Base-by-base conservation (phyloP, 64 coral and sea anemone genomes). In the Astreopora myriophthalma region DNA sequence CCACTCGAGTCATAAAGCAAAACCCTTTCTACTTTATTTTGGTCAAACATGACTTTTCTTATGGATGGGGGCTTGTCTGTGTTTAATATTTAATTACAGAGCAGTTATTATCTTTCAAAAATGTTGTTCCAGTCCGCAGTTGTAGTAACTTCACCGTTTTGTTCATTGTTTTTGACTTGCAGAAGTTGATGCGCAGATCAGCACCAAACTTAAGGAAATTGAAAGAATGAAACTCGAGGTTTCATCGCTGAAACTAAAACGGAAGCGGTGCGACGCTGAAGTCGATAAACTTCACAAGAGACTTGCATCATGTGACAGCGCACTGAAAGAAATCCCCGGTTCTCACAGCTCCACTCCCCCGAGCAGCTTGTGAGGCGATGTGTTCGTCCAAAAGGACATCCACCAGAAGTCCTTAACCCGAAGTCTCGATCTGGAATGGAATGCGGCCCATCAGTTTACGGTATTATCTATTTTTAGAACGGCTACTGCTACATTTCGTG, bases 151-250 rank as follows among this genome's bases (percentile, higher is more conserved):
- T 46, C 4, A 46, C 11, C 42, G 4, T 6, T 60, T 60, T 66
- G n/a, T 66, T 1, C n/a, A 27, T 48, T 67, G 14, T 24, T 63
- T 44, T 80, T 90, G 3, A 16, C n/a, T 76, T 44, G 30, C 49
- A 93, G 91, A 93, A 52, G 31, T 87, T 57, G 91, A 93, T 70
- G 83, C 91, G 8, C 91, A 93, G 71, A 80, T 93, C 36, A 80
- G 14, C 16, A 93, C 91, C 6, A 93, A 93, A 93, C 84, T 93
- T 22, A 93, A 93, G 34, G 91, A 93, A 76, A 93, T 93, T 34
- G 91, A 93, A 24, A 69, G 91, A 79, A 93, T 93, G 91, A 93
- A 93, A 58, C 33, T 88, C 3, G 91, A 93, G 63, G 91, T 93
- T 20, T 65, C 71, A 5, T 79, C 84, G 12, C 44, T 93, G 9